These are phyloP conservation scores for Dipodomys spectabilis DNA, from an alignment of 2,113 vertebrate genomes.

Conservation along the genomic window DNA sequence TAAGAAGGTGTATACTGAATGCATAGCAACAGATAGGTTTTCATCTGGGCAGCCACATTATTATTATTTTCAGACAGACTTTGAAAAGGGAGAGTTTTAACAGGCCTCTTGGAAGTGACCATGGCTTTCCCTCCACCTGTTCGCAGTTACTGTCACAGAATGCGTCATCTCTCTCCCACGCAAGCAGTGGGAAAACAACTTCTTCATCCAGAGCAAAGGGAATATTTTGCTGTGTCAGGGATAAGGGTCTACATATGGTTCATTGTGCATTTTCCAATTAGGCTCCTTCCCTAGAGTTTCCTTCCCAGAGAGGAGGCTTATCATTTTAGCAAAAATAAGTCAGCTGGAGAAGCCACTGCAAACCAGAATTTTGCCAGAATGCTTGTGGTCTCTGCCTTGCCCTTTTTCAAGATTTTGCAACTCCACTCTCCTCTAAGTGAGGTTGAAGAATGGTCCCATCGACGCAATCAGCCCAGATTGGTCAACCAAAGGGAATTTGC, in stretches of 20 bases:
- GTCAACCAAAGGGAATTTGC: slow-evolving; percentile 68
- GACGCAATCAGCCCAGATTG: slow-evolving; percentile 53
- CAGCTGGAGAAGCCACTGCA: slow-evolving; percentile 35
- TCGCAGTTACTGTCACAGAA: slow-evolving; percentile 72
- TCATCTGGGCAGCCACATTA: slow-evolving; percentile 65
- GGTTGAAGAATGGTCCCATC: slow-evolving; percentile 59
- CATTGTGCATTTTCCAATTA: slow-evolving; percentile 9
- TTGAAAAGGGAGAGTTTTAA: slow-evolving; percentile 76
- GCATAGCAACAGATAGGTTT: slow-evolving; percentile 70
- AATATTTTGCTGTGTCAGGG: slow-evolving; percentile 62
- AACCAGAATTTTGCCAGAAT: slow-evolving; percentile 61
- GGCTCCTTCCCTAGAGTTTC: slow-evolving; percentile 43
- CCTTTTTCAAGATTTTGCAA: slow-evolving; percentile 70
- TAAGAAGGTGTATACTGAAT: slow-evolving; percentile 34
- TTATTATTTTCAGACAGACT: slow-evolving; percentile 67
- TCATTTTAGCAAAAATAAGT: slow-evolving; percentile 62
- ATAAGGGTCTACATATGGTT: slow-evolving; percentile 41
- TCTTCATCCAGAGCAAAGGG: slow-evolving; percentile 56
- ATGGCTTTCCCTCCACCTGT: slow-evolving; percentile 72
- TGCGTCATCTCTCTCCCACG: slow-evolving; percentile 73
- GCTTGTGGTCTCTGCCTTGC: slow-evolving; percentile 62
- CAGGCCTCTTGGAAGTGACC: slow-evolving; percentile 69
- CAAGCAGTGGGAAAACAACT: slow-evolving; percentile 70
- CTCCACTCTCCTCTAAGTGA: slow-evolving; percentile 44
- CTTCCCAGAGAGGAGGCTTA: slow-evolving; percentile 61